Evolutionary conservation across 2,797 vertebrate species (phyloP).

Genomic region (Tarsius wallacei): DNA sequence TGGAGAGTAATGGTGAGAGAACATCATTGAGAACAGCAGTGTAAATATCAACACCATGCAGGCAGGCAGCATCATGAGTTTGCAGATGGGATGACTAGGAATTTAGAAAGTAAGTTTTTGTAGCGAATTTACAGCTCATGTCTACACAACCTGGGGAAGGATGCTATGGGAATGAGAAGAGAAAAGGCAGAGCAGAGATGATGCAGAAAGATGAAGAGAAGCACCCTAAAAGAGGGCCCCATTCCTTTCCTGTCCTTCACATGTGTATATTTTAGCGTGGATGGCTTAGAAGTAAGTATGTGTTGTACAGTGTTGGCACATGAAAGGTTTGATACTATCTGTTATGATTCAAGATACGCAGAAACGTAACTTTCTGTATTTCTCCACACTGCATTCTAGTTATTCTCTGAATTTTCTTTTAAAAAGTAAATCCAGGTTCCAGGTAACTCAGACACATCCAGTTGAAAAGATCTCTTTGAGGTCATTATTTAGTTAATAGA

Average conservation of each 20-base stretch:
- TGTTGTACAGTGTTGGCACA: not conserved
- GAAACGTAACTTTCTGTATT: not conserved
- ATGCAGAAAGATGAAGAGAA: not conserved
- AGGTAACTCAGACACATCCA: not conserved
- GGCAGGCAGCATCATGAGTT: too few relatives aligned
- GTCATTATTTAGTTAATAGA: not conserved
- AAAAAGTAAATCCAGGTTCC: not conserved
- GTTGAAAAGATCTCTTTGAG: not conserved
- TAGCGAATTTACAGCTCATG: not conserved
- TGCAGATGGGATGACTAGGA: not conserved
- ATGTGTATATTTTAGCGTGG: not conserved
- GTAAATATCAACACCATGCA: not conserved
- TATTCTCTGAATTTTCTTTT: not conserved
- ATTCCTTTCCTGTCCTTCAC: too few relatives aligned
- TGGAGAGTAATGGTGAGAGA: not conserved
- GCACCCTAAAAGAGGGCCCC: not conserved
- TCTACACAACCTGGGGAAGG: not conserved
- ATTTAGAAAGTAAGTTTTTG: not conserved
- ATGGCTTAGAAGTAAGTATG: not conserved
- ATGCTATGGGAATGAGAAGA: not conserved
- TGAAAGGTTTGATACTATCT: not conserved
- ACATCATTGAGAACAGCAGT: not conserved
- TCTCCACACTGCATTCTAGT: not conserved
- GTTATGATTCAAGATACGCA: not conserved
- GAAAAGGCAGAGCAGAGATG: too few relatives aligned